Conservation (phyloP, 2,797 vertebrate genomes). For the Acanthurus leucopareius region DNA sequence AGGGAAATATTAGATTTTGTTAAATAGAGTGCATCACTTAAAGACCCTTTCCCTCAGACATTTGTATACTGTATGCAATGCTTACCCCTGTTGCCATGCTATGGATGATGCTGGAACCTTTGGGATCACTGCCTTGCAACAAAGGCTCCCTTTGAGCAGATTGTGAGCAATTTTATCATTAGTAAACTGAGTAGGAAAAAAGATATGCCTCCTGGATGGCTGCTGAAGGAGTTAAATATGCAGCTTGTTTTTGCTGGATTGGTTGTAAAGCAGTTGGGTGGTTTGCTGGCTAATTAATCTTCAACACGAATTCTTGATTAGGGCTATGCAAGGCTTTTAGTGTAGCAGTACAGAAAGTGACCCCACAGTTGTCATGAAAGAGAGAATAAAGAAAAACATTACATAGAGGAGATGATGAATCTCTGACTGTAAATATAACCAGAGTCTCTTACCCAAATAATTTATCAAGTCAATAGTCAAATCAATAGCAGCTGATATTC, state of each 20-base stretch:
- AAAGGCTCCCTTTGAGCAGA: slow-evolving; percentile 82
- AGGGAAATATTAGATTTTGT: slow-evolving; percentile 31
- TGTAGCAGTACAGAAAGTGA: slow-evolving; percentile 49
- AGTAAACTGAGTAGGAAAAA: slow-evolving; percentile 86
- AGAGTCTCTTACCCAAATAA: slow-evolving; percentile 31
- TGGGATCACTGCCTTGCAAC: slow-evolving; percentile 79
- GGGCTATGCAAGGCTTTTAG: slow-evolving; percentile 60
- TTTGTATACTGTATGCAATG: slow-evolving; percentile 61
- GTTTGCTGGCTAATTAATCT: slow-evolving; percentile 63
- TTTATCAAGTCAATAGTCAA: slow-evolving; percentile 27
- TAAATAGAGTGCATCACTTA: slow-evolving; percentile 22
- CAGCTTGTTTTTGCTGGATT: slow-evolving; percentile 69
- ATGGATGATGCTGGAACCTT: slow-evolving; percentile 78
- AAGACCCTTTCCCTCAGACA: slow-evolving; percentile 4
- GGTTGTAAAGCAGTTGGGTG: slow-evolving; percentile 58
- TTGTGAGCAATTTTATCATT: slow-evolving; percentile 83
- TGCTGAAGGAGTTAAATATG: slow-evolving; percentile 76
- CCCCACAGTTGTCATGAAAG: slow-evolving; percentile 49
- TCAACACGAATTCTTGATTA: slow-evolving; percentile 60
- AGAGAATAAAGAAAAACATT: slow-evolving; percentile 49
- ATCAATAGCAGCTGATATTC: too few relatives aligned
- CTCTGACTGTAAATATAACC: slow-evolving; percentile 41
- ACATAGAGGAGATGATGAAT: slow-evolving; percentile 58
- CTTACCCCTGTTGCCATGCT: slow-evolving; percentile 69
- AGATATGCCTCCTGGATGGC: slow-evolving; percentile 67